Evolutionary conservation across 2,797 vertebrate species (phyloP), one percentile per base, ranked within the genome.

Genomic region (Brotula barbata): DNA sequence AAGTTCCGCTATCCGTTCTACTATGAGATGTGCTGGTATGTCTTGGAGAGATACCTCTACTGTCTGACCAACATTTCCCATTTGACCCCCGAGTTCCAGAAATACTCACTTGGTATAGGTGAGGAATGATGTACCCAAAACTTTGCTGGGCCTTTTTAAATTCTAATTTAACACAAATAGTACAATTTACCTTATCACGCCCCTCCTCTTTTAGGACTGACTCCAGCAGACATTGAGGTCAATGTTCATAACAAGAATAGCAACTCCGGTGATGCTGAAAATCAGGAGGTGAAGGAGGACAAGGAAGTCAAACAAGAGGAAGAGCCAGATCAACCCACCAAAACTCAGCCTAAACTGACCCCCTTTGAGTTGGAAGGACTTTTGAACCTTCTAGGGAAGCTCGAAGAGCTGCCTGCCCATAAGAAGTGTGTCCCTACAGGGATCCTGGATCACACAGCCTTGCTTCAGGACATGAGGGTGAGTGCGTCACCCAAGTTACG

Each of bases 21-120:
- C 78, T 98, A 96, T 0, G 96, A 99, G 89, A 98, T 99, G 96
- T 99, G 97, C 71, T 99, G 96, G 97, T 99, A 99, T 0, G 97
- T 95, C 71, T 86, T 99, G 81, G 97, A 99, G 78, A 91, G 97
- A 48, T 99, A 99, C 3, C 93, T 96, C 47, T 98, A 94, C 89
- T 96, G 95, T 81, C 90, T 98, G 83, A 98, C 96, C 68, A 94
- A 92, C 73, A 85, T 86, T 49, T 98, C 95, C 2, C 93, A 98
- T 71, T 92, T 99, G 57, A 96, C 96, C 13, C 95, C 95, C 42
- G 96, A 98, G 72, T 99, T 96, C 87, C 95, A 99, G 79, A 97
- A 95, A 83, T 92, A 97, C 57, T 96, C 96, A 0, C 92, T 98
- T 10, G 96, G 92, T 57, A 94, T 97, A 82, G 97, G 97, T 98